Conservation (phyloP, 2,888 invertebrate species). For the Thymelicus acteon region DNA sequence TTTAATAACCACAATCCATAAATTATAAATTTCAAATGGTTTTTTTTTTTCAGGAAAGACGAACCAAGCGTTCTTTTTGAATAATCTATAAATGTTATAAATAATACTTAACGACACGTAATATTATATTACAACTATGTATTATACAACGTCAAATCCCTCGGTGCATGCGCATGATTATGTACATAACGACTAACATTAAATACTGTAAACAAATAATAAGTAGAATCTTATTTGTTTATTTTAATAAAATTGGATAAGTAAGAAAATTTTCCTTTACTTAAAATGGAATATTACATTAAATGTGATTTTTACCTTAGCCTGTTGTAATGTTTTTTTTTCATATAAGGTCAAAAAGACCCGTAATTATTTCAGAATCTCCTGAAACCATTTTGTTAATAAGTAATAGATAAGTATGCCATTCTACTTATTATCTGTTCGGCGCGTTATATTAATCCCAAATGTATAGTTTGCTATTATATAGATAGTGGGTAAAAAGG, state of each 20-base stretch:
- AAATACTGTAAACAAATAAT: slow-evolving; percentile 12
- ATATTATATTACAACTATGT: slow-evolving; percentile 16
- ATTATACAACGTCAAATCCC: slow-evolving; percentile 73
- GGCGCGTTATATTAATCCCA: background rate
- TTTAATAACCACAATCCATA: no score
- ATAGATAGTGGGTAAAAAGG: background rate
- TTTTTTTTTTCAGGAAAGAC: no score
- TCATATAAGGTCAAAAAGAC: no score
- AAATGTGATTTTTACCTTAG: no score
- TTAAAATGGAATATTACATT: no score
- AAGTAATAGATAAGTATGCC: background rate
- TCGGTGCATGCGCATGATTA: slow-evolving; percentile 47
- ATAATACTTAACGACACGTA: slow-evolving; percentile 13
- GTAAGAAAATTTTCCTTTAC: no score
- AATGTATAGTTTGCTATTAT: background rate
- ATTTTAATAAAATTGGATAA: background rate
- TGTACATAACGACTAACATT: slow-evolving; percentile 20
- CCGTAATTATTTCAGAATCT: no score
- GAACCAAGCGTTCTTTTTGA: background rate
- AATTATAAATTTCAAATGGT: no score
- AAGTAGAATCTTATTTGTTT: slow-evolving; percentile 6
- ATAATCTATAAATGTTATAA: background rate
- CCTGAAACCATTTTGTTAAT: no score
- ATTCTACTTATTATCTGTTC: slow-evolving; percentile 3
- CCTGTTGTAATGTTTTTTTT: no score